Evolutionary conservation across 1,140 invertebrate species (phyloP).

Genomic region (Drosophila elegans): DNA sequence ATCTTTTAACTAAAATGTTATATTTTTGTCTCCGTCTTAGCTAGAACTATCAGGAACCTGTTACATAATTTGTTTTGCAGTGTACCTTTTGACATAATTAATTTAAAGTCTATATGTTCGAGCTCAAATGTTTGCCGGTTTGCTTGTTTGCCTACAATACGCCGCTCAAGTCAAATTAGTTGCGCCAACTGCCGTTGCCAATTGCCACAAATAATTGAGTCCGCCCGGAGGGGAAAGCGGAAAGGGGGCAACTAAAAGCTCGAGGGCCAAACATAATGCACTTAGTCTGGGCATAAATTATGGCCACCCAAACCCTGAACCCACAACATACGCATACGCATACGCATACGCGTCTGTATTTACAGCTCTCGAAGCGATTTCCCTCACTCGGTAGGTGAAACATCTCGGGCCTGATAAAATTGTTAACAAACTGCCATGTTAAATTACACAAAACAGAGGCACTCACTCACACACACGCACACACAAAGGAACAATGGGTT

Average conservation of each 20-base stretch:
- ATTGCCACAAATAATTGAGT: conserved; percentile 77
- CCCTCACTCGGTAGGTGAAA: conserved; percentile 5
- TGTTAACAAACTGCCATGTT: conserved; percentile 72
- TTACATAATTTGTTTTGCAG: background rate
- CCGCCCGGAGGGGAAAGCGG: conserved; percentile 42
- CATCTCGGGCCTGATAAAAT: conserved; percentile 64
- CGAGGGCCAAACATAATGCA: conserved; percentile 62
- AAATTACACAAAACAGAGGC: conserved; percentile 69
- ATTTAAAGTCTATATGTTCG: conserved; percentile 23
- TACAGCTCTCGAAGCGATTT: conserved; percentile 30
- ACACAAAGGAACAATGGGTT: conserved; percentile 20
- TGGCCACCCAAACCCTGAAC: conserved; percentile 25
- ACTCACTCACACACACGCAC: conserved; percentile 7
- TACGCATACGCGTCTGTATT: conserved; percentile 36
- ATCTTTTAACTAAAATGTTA: no score
- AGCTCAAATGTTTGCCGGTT: conserved; percentile 29
- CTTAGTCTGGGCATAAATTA: conserved; percentile 79
- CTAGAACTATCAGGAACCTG: no score
- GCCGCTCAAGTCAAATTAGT: conserved; percentile 76
- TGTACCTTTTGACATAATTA: conserved; percentile 23
- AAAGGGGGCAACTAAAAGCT: conserved; percentile 49
- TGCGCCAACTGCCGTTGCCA: conserved; percentile 65
- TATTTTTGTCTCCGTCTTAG: no score
- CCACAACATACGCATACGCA: conserved; percentile 7
- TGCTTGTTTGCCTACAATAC: conserved; percentile 49